These are phyloP conservation scores for Griposia aprilina DNA, from an alignment of 2,888 invertebrate genomes.

Conservation along the genomic window DNA sequence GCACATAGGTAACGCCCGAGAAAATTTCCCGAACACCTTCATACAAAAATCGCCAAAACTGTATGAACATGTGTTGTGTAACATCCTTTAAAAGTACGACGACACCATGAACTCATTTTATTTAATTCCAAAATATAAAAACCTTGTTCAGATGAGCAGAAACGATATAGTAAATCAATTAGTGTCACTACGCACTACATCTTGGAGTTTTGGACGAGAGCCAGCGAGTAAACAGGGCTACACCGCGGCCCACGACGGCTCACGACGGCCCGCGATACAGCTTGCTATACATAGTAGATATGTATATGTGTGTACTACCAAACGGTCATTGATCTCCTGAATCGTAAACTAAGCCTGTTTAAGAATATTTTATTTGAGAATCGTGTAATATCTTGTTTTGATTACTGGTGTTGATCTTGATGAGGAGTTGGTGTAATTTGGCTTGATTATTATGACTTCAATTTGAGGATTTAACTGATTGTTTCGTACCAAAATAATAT, in stretches of 20 bases:
- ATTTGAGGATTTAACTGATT: not conserved
- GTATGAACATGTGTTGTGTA: too few species aligned
- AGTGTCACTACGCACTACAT: conserved; percentile 64
- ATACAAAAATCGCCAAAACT: too few species aligned
- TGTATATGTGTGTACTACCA: conserved; percentile 52
- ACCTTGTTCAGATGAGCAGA: conserved; percentile 45
- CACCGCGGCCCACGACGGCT: conserved; percentile 10
- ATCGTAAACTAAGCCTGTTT: conserved; percentile 51
- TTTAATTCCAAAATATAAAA: conserved; percentile 61
- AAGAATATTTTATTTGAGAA: conserved; percentile 28
- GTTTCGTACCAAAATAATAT: not conserved
- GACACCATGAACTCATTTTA: conserved; percentile 49
- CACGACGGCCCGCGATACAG: conserved; percentile 20
- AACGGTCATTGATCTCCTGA: conserved; percentile 60
- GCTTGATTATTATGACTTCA: not conserved
- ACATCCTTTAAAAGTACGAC: conserved; percentile 8
- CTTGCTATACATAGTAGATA: not conserved
- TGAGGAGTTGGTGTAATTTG: conserved; percentile 2
- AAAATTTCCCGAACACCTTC: too few species aligned
- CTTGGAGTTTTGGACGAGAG: conserved; percentile 51
- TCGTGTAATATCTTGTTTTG: conserved; percentile 32
- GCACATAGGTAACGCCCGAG: too few species aligned
- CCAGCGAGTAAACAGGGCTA: conserved; percentile 61
- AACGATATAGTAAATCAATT: conserved; percentile 68
- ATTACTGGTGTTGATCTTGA: conserved; percentile 29